Percentiles rank a stretch among this genome's conserved stretches.
phyloP scores from a whole-genome alignment of 2,113 vertebrate species.

The Herpailurus yagouaroundi region DNA sequence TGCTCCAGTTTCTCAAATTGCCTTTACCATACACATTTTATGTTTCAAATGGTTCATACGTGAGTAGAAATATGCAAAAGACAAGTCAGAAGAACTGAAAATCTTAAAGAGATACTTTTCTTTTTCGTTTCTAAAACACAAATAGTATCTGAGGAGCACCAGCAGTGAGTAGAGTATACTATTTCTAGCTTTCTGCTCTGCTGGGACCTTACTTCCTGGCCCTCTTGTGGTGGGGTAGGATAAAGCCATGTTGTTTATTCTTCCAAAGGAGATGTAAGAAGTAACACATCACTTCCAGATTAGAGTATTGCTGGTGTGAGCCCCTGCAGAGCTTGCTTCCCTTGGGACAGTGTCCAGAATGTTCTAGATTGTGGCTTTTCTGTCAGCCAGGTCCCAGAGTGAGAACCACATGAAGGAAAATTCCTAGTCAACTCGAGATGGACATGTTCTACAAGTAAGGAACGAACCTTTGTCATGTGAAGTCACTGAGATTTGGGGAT shows the following conservation, averaged over 20 bases:
- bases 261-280: neutral
- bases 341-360: neutral
- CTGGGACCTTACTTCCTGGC: neutral
- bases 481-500: neutral
- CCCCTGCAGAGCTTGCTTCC: neutral
- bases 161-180: neutral
- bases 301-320: neutral
- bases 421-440: neutral
- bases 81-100: neutral
- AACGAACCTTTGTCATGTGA: neutral
- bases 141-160: neutral
- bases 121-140: neutral
- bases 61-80: neutral
- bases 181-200: neutral
- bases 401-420: neutral
- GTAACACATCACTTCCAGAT: neutral
- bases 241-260: neutral
- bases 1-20: neutral
- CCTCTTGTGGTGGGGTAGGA: conserved; percentile 1
- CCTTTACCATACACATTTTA: neutral
- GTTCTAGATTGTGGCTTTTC: neutral
- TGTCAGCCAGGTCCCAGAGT: neutral
- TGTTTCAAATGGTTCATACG: neutral
- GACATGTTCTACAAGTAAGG: neutral
- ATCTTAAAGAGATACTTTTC: neutral